These are phyloP conservation scores for Triplophysa dalaica DNA, from an alignment of 2,113 vertebrate genomes.

Conservation along the genomic window DNA sequence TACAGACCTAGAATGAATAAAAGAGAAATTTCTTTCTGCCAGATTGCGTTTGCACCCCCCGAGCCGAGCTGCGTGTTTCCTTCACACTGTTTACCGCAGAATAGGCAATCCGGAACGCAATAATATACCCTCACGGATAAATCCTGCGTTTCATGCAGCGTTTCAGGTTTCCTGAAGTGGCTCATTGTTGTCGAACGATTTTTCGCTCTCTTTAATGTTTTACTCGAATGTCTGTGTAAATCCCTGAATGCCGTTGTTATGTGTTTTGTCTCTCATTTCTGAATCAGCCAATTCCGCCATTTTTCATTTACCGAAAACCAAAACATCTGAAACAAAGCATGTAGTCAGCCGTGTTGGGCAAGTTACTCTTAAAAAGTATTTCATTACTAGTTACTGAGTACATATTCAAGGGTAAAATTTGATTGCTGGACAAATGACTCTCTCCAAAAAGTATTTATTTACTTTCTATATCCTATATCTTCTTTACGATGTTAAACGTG, in stretches of 20 bases:
- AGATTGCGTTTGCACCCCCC: slow-evolving; percentile 26
- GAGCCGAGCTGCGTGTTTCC: slow-evolving; percentile 7
- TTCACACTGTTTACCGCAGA: slow-evolving; percentile 44
- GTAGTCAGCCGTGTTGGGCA: not conserved
- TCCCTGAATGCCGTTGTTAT: slow-evolving; percentile 18
- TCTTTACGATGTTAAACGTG: too few relatives aligned
- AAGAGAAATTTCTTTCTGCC: slow-evolving; percentile 32
- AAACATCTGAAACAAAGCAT: not conserved
- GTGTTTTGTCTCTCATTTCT: not conserved
- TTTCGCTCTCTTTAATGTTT: not conserved
- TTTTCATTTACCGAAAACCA: not conserved
- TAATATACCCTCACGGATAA: slow-evolving; percentile 19
- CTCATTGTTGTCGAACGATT: slow-evolving; percentile 14
- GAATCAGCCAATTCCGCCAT: not conserved
- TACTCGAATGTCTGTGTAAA: slow-evolving; percentile 18
- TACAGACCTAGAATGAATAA: not conserved
- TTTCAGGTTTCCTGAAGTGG: slow-evolving; percentile 31
- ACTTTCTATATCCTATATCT: too few relatives aligned
- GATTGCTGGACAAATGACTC: too few relatives aligned
- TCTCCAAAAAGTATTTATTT: too few relatives aligned
- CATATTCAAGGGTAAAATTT: too few relatives aligned
- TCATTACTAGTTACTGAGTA: too few relatives aligned
- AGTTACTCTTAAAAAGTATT: too few relatives aligned
- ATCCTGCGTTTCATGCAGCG: slow-evolving; percentile 30
- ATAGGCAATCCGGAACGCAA: slow-evolving; percentile 43